Conservation (phyloP, 2,888 invertebrate genomes). For the Ormyrus rosae region DNA sequence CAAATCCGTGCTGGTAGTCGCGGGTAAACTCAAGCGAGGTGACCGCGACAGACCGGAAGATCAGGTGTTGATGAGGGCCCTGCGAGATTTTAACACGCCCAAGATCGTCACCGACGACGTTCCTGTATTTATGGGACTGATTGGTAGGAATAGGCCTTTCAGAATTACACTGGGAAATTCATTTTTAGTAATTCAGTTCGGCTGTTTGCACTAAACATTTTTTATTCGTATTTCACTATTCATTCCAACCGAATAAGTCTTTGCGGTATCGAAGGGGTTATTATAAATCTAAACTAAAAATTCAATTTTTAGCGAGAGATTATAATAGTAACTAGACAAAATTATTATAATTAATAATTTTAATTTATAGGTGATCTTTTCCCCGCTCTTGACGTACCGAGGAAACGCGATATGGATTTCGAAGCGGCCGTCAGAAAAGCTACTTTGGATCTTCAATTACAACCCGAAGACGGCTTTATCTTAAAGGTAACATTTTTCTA, state of each 20-base stretch:
- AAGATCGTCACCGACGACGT: constrained; percentile 96
- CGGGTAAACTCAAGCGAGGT: constrained; percentile 90
- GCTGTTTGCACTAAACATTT: too few species aligned
- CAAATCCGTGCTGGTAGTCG: constrained; percentile 96
- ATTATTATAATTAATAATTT: neutral
- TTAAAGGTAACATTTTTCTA: constrained; percentile 79
- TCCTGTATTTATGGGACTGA: constrained; percentile 95
- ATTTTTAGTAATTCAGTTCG: too few species aligned
- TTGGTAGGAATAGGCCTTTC: constrained; percentile 77
- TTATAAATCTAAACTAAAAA: too few species aligned
- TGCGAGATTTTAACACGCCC: constrained; percentile 95
- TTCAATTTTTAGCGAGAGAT: too few species aligned
- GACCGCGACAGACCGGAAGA: constrained; percentile 90
- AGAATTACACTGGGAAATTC: too few species aligned
- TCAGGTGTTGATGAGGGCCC: constrained; percentile 94
- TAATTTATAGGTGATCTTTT: constrained; percentile 82
- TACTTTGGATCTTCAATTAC: constrained; percentile 88
- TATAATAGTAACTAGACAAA: too few species aligned
- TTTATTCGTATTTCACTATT: too few species aligned
- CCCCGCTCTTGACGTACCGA: constrained; percentile 93
- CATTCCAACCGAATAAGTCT: too few species aligned
- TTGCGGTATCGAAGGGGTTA: too few species aligned
- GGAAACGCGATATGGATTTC: constrained; percentile 90
- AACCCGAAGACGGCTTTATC: constrained; percentile 93
- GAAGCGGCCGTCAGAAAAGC: constrained; percentile 88